Base-by-base conservation (phyloP, 2,888 invertebrate genomes). In the Parnassius mnemosyne region DNA sequence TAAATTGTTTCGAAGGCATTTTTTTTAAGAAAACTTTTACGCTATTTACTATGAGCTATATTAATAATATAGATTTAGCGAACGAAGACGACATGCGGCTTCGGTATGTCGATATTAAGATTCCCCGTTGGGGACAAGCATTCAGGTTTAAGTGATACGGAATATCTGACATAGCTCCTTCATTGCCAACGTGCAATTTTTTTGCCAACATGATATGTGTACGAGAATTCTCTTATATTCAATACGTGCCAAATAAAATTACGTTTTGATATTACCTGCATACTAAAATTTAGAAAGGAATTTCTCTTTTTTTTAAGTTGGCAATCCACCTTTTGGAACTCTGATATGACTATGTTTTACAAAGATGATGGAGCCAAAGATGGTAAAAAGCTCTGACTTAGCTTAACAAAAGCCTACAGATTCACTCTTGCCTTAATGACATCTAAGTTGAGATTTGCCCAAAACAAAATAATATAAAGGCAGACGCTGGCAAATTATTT, bases 151-250 rank as follows among this genome's bases (percentile, higher is more conserved):
- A 75, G 70, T 81, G 78, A 81, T 81, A 78, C 75, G 76, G 76
- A 80, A 84, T 84, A 81, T 81, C 80, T 75, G 70, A 73, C 77
- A 80, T 82, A 74, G 69, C 78, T 75, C 64, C 65, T 16, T 50
- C 44, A 53, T 53, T 60, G 53, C 47, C 42, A 47, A 60, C 53
- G 46, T 3, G 16, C 43, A 58, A 58, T 20, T 58, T 51, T 20
- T 41, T 5, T 43, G 20, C 50, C 25, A 52, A 58, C 43, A 43
- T 51, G 25, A 51, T 58, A 58, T 43, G 43, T 20, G 20, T 49
- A 10, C 5, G 34, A 10, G 12, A 25, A 46, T 44, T 46, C 46
- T 46, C 49, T 16, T 11, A 41, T 20, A 7, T 7, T 11, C 3
- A 10, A 46, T 2, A 46, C n/a, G n/a, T n/a, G n/a, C n/a, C n/a